These are phyloP conservation scores for Ctenoplectra terminalis DNA, from an alignment of 1,140 invertebrate genomes.

Conservation along the genomic window DNA sequence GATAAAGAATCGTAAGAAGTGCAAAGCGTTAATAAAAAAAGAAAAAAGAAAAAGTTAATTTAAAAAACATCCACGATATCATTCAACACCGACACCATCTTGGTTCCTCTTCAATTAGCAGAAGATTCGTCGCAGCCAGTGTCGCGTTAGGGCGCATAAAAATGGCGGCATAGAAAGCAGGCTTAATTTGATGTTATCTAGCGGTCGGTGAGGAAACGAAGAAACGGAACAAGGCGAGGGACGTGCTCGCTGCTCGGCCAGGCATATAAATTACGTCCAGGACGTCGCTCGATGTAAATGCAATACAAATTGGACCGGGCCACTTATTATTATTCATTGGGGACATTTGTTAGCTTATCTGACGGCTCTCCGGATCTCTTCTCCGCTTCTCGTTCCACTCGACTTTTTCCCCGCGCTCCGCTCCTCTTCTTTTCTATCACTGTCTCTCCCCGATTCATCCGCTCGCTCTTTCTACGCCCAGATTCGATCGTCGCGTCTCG, in stretches of 20 bases:
- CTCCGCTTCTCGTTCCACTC: slow-evolving; percentile 24
- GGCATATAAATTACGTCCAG: slow-evolving; percentile 71
- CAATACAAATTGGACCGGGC: slow-evolving; percentile 75
- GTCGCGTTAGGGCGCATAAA: slow-evolving; percentile 21
- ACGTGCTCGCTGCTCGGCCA: background rate
- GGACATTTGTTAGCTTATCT: slow-evolving; percentile 79
- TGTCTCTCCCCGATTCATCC: background rate
- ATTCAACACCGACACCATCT: slow-evolving; percentile 1
- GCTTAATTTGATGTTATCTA: slow-evolving; percentile 65
- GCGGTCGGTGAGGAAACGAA: slow-evolving; percentile 32
- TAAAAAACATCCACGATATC: no score
- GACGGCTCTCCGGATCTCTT: slow-evolving; percentile 57
- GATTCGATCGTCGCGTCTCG: background rate
- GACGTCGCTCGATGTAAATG: slow-evolving; percentile 73
- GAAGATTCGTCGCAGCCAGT: background rate
- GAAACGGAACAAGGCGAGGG: slow-evolving; percentile 40
- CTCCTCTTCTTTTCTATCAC: background rate
- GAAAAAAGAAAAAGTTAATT: no score
- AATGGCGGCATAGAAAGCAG: slow-evolving; percentile 28
- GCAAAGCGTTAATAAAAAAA: no score
- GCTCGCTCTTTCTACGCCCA: background rate
- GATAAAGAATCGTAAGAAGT: no score
- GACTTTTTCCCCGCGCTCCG: slow-evolving; percentile 34
- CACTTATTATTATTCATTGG: slow-evolving; percentile 79
- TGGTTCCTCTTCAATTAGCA: background rate